phyloP scores from a whole-genome alignment of 2,888 invertebrate genomes.

The Galerucella pusilla region DNA sequence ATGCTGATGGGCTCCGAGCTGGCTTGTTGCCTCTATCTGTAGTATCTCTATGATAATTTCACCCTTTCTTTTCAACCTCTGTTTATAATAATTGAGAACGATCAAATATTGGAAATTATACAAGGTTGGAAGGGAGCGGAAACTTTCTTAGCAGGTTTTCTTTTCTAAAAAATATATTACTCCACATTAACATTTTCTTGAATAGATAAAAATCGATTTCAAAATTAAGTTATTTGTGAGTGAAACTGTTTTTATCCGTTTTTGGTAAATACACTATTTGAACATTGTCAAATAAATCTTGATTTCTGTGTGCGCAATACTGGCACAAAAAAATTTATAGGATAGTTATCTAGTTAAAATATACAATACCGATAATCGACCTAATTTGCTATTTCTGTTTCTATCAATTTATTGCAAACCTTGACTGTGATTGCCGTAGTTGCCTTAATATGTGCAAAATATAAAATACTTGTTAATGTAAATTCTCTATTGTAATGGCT shows the following conservation, averaged over 20 bases:
- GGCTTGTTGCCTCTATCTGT: no score
- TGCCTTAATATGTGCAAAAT: conserved; percentile 6
- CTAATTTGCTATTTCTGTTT: conserved; percentile 17
- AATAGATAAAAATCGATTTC: neutral
- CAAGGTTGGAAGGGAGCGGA: no score
- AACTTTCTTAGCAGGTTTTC: no score
- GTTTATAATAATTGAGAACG: no score
- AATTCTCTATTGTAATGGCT: no score
- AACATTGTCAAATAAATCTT: conserved; percentile 1
- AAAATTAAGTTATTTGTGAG: neutral
- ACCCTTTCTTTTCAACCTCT: no score
- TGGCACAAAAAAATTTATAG: conserved; percentile 4
- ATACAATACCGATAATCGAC: conserved; percentile 16
- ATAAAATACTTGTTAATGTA: neutral
- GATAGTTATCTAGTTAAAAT: neutral
- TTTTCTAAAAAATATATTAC: neutral
- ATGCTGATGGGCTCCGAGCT: no score
- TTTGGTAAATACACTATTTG: neutral
- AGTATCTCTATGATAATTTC: no score
- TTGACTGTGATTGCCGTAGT: conserved; percentile 21
- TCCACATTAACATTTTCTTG: neutral
- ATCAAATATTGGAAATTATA: no score
- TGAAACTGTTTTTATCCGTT: neutral
- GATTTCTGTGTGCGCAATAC: conserved; percentile 1
- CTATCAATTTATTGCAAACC: conserved; percentile 22